Percentiles rank a stretch among this genome's conserved stretches.
Conservation (phyloP, 2,888 invertebrate genomes). For the Dolichopus griseipennis region DNA sequence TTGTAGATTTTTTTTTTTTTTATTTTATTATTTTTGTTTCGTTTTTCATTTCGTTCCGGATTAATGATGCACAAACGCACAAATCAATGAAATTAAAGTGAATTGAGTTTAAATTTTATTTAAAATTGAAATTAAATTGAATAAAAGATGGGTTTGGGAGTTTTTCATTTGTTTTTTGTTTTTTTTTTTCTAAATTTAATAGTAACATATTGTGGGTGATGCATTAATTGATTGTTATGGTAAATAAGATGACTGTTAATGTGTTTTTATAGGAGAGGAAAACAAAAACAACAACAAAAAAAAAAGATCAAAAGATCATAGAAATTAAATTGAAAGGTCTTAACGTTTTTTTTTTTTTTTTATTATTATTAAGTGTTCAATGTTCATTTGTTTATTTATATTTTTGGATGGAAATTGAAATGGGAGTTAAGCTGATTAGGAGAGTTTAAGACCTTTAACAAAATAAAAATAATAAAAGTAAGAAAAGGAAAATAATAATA, state of each 20-base stretch:
- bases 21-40: neutral
- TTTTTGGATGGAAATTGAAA: neutral
- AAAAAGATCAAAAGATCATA: neutral
- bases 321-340: neutral
- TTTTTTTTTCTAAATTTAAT: neutral
- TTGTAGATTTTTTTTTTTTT: too few relatives aligned
- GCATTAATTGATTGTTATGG: constrained; percentile 6
- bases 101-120: too few relatives aligned
- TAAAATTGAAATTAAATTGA: too few relatives aligned
- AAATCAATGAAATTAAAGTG: neutral
- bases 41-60: neutral
- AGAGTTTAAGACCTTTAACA: neutral
- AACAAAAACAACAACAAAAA: neutral
- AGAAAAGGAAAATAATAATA: neutral
- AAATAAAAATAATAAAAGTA: neutral
- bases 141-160: too few relatives aligned
- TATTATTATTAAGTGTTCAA: too few relatives aligned
- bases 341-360: too few relatives aligned
- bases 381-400: too few relatives aligned
- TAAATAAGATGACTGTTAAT: neutral
- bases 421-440: constrained; percentile 6
- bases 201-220: neutral
- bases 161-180: neutral
- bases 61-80: neutral
- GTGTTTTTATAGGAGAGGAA: too few relatives aligned